Evolutionary conservation across 2,113 vertebrate genomes (phyloP).

Genomic region (Condylura cristata): DNA sequence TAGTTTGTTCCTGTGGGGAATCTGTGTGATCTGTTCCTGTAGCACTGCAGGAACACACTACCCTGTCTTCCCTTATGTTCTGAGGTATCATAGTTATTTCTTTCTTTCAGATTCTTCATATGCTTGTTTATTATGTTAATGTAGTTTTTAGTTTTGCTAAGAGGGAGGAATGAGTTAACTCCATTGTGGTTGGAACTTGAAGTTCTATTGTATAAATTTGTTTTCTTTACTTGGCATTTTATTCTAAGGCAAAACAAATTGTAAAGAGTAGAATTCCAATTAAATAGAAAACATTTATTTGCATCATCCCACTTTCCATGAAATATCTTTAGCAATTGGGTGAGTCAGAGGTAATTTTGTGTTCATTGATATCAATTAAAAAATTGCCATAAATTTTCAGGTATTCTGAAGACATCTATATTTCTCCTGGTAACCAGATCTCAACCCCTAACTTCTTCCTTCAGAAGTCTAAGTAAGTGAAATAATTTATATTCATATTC

Average conservation of each 20-base stretch:
- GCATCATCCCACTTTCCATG: background rate
- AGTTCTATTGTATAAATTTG: background rate
- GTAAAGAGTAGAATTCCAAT: background rate
- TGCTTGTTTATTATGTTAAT: background rate
- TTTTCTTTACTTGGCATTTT: background rate
- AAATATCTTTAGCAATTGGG: background rate
- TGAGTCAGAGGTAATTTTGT: background rate
- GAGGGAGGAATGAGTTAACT: background rate
- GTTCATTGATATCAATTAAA: background rate
- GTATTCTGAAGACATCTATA: background rate
- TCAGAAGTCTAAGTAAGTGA: background rate
- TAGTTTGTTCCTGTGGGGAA: background rate
- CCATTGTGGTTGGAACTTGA: background rate
- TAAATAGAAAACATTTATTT: constrained; percentile 19
- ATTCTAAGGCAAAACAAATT: background rate
- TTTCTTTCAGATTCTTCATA: background rate
- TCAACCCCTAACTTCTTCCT: background rate
- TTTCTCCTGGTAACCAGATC: background rate
- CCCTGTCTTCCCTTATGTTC: background rate
- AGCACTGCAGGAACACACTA: background rate
- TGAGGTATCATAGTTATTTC: background rate
- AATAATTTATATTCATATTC: constrained; percentile 8
- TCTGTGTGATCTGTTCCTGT: background rate
- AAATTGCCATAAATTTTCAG: background rate
- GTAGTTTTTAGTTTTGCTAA: background rate